Percentiles rank a stretch among this genome's conserved stretches.
These are phyloP conservation scores for Hoplostethus atlanticus DNA, from an alignment of 2,797 vertebrate species.

Conservation along the genomic window DNA sequence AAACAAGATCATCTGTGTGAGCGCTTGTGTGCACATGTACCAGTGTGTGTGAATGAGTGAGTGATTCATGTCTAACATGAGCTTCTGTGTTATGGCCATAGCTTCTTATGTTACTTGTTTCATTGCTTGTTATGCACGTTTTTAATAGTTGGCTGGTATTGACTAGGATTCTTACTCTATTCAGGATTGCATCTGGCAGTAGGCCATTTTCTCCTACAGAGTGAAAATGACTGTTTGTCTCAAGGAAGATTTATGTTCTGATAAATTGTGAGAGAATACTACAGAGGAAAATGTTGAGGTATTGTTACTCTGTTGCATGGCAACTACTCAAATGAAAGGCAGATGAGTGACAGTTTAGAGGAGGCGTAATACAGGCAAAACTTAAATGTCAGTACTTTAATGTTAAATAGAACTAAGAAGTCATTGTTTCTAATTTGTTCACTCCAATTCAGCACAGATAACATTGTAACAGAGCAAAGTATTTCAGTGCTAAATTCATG, in stretches of 20 bases:
- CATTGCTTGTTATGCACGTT: slow-evolving; percentile 44
- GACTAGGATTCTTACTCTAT: slow-evolving; percentile 44
- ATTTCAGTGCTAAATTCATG: slow-evolving; percentile 24
- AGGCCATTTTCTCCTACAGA: slow-evolving; percentile 40
- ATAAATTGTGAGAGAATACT: slow-evolving; percentile 54
- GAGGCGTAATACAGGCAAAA: slow-evolving; percentile 39
- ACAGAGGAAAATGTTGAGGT: slow-evolving; percentile 51
- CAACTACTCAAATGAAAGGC: slow-evolving; percentile 59
- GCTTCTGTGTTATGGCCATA: slow-evolving; percentile 41
- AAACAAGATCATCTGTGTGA: slow-evolving; percentile 49
- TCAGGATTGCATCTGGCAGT: slow-evolving; percentile 42
- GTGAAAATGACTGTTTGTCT: slow-evolving; percentile 47
- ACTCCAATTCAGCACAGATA: not conserved
- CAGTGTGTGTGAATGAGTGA: slow-evolving; percentile 12
- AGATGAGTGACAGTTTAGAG: slow-evolving; percentile 49
- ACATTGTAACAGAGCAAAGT: slow-evolving; percentile 18
- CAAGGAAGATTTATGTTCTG: slow-evolving; percentile 50
- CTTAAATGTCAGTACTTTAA: slow-evolving; percentile 37
- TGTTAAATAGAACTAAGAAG: slow-evolving; percentile 17
- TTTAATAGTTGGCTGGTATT: slow-evolving; percentile 47
- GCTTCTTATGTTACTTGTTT: slow-evolving; percentile 46
- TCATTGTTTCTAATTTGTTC: slow-evolving; percentile 25
- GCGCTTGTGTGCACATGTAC: slow-evolving; percentile 16
- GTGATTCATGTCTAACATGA: slow-evolving; percentile 24
- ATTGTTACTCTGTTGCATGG: slow-evolving; percentile 64